phyloP scores from a whole-genome alignment of 2,113 vertebrate genomes.

The Zosterops japonicus region DNA sequence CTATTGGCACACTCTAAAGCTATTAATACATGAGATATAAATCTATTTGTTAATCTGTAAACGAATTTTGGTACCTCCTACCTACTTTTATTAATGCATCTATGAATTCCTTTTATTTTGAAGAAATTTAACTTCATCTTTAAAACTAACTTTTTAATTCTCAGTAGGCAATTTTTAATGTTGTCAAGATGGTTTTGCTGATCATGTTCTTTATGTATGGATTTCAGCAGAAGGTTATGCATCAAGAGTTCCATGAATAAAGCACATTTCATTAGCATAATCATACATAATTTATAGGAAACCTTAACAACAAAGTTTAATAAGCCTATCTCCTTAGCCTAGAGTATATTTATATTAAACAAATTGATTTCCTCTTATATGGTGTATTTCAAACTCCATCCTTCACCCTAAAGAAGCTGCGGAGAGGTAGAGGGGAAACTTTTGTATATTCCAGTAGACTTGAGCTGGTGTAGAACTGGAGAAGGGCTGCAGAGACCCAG shows the following conservation, averaged over 20 bases:
- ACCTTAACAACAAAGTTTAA: neutral
- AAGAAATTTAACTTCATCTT: neutral
- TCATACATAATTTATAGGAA: neutral
- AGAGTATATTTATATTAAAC: neutral
- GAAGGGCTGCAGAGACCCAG: neutral
- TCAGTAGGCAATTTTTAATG: neutral
- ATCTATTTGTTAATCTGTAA: neutral
- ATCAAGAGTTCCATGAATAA: conserved; percentile 9
- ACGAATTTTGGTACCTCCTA: neutral
- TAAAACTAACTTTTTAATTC: neutral
- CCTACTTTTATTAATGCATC: neutral
- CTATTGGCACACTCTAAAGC: neutral
- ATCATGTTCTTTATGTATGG: neutral
- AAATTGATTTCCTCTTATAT: neutral
- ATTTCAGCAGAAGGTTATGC: neutral
- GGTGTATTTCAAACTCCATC: neutral
- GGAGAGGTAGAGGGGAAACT: neutral
- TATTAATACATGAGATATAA: neutral
- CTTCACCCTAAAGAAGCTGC: neutral
- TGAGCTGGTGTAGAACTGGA: neutral
- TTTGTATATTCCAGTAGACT: neutral
- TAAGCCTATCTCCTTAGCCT: neutral
- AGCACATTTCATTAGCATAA: neutral
- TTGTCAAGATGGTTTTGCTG: neutral
- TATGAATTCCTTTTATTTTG: neutral